Base-by-base conservation (phyloP, 2,888 invertebrate species). In the Dioctria rufipes region DNA sequence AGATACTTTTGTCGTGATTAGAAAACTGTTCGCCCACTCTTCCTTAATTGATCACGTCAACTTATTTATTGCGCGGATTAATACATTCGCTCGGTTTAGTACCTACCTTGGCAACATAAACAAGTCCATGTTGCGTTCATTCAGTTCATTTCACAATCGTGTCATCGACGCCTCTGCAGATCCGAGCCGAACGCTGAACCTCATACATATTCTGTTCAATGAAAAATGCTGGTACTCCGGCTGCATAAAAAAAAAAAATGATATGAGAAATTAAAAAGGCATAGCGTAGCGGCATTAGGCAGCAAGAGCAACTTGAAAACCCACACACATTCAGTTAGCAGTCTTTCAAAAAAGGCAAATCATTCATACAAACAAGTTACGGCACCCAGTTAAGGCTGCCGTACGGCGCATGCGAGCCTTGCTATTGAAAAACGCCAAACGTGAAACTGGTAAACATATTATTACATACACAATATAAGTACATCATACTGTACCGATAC, bases 31-130 rank as follows among this genome's bases (percentile, higher is more conserved):
- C 80, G 78, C 81, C 81, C 73, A 81, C 81, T 71, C 71, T 63
- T 71, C 67, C 71, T 81, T 81, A 81, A 81, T 81, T 69, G 54
- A 81, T 79, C 79, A 79, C 73, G 73, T 75, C 73, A 73, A 78
- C 73, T 66, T 65, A 73, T 81, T 78, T 78, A 78, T 71, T 78
- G 71, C 25, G 25, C 63, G 71, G 71, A 78, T 81, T 81, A 63
- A 61, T 63, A 63, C 61, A 43, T 77, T 77, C 63, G 37, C 58
- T 51, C 40, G 25, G 60, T 58, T 51, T 25, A 25, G 25, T 25
- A 25, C 25, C 25, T 25, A 25, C 49, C 58, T 73, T 73, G 58
- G 42, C 58, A 60, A 73, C 73, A 73, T 73, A 73, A 73, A 73
- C 58, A 73, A 49, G 73, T n/a, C 42, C 73, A 60, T 73, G 73